Evolutionary conservation across 2,113 vertebrate species (phyloP).

Genomic region (Microcebus murinus): DNA sequence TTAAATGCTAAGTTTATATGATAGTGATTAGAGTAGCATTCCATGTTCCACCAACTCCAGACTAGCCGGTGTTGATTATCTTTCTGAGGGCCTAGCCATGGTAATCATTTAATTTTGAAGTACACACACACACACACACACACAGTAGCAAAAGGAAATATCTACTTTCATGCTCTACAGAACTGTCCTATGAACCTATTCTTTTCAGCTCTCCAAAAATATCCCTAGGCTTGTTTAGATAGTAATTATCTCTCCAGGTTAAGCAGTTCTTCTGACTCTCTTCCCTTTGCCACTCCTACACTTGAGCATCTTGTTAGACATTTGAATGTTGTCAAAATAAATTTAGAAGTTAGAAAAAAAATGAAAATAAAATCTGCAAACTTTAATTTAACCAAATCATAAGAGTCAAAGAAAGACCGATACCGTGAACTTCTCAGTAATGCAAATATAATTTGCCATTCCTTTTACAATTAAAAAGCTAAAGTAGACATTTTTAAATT

Average conservation of each 20-base stretch:
- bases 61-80: background rate
- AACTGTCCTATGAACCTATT: background rate
- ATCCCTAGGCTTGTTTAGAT: background rate
- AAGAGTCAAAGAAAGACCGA: background rate
- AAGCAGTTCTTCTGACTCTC: background rate
- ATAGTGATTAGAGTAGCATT: background rate
- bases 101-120: background rate
- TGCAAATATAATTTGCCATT: background rate
- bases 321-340: background rate
- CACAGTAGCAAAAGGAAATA: background rate
- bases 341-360: background rate
- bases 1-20: background rate
- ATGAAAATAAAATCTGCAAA: background rate
- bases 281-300: background rate
- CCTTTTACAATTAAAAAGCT: background rate
- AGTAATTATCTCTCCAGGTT: background rate
- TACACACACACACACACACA: background rate
- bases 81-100: background rate
- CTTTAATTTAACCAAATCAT: background rate
- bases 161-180: background rate
- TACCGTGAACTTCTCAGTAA: background rate
- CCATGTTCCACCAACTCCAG: background rate
- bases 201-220: background rate
- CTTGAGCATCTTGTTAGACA: background rate
- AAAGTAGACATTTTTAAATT: background rate